Evolutionary conservation across 1,140 invertebrate genomes (phyloP), one percentile per base, ranked within the genome.

Genomic region (Heterodera schachtii): DNA sequence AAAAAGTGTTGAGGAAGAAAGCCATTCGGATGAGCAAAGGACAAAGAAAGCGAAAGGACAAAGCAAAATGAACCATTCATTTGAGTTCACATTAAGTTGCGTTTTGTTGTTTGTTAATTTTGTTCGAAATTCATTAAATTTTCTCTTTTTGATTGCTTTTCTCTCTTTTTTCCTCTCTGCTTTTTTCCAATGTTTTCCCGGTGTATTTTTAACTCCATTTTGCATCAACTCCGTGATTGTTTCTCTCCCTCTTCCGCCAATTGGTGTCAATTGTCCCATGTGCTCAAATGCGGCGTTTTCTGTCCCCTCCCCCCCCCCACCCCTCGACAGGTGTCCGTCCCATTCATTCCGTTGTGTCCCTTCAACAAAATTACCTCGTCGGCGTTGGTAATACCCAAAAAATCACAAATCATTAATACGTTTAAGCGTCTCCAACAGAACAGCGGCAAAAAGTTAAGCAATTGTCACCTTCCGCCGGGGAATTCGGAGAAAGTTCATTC

Each of bases 221-320:
- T 52, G 49, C 49, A 52, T 6, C 6, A 52, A 6, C 31, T n/a
- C 1, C 21, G 19, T 13, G 31, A 71, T 46, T 16, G 19, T 11
- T 70, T 71, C 31, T 71, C 31, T 7, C 44, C 31, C 2, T 46
- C 69, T 46, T 41, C 69, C 69, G 21, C 69, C 69, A 46, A 71
- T 13, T 41, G 69, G 69, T 71, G 69, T 71, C 69, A 71, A 71
- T 71, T 71, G 69, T 71, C 69, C 31, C 69, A 46, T 71, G 69
- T 41, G 41, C 69, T 31, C 6, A 52, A 52, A 52, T 8, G 69
- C 19, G 69, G 9, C 31, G 21, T 6, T 19, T 11, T 8, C 49
- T 71, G 69, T 11, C 9, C 69, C 69, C 69, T 0, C 44, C 31
- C 69, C 69, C 69, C 9, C 69, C 69, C 69, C 8, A 8, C 5